Evolutionary conservation across 2,888 invertebrate genomes (phyloP).

Genomic region (Cordylochernes scorpioides): DNA sequence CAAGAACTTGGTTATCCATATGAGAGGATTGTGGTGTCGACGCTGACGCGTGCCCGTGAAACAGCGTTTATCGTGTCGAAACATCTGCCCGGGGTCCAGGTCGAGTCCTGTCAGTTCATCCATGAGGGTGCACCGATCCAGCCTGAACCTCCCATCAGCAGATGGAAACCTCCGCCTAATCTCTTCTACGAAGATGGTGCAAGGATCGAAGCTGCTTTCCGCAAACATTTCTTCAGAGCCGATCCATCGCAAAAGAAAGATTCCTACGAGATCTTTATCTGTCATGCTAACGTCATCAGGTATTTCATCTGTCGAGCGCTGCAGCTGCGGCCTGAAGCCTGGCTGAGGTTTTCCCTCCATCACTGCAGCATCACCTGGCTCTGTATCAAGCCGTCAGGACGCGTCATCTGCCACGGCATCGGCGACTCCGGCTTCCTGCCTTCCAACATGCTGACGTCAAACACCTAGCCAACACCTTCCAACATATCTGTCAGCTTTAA

Average conservation of each 20-base stretch:
- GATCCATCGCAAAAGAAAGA: constrained; percentile 47
- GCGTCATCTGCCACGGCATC: constrained; percentile 47
- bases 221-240: constrained; percentile 74
- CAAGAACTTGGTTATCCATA: constrained; percentile 55
- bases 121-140: constrained; percentile 82
- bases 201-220: constrained; percentile 80
- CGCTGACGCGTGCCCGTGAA: constrained; percentile 76
- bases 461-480: no score
- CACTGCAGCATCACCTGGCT: constrained; percentile 84
- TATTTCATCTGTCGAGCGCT: constrained; percentile 35
- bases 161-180: constrained; percentile 80
- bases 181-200: constrained; percentile 75
- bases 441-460: no score
- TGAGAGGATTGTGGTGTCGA: constrained; percentile 51
- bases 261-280: constrained; percentile 66
- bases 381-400: constrained; percentile 53
- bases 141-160: constrained; percentile 65
- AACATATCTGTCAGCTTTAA: no score
- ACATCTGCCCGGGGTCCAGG: constrained; percentile 31
- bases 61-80: constrained; percentile 57
- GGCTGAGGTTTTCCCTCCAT: constrained; percentile 69
- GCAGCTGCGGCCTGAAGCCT: constrained; percentile 87
- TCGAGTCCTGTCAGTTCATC: constrained; percentile 41
- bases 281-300: constrained; percentile 91
- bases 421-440: constrained; percentile 80